Conservation (phyloP, 2,888 invertebrate species). For the Eristalis tenax region DNA sequence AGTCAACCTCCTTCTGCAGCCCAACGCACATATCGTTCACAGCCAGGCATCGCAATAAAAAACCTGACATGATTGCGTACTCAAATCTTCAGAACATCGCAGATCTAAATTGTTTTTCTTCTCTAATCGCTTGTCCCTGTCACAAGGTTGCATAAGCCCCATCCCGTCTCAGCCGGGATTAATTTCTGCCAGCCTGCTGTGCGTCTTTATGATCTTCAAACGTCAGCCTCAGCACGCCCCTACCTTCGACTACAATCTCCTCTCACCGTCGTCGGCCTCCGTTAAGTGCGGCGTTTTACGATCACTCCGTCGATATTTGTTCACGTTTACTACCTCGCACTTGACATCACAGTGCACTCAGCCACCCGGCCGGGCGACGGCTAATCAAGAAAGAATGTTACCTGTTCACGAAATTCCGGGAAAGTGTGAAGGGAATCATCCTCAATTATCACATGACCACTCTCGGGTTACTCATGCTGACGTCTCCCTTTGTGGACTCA, state of each 20-base stretch:
- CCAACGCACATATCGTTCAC: too few relatives aligned
- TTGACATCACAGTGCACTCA: background rate
- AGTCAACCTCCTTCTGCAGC: too few relatives aligned
- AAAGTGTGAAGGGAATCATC: constrained; percentile 24
- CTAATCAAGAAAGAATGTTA: background rate
- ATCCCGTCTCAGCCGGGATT: background rate
- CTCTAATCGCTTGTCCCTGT: background rate
- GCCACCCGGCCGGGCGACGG: background rate
- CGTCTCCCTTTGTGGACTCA: background rate
- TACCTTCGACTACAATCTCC: background rate
- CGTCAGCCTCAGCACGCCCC: too few relatives aligned
- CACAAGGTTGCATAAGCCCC: background rate
- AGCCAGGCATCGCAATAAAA: too few relatives aligned
- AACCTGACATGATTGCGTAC: too few relatives aligned
- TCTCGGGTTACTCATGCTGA: background rate
- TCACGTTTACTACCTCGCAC: background rate
- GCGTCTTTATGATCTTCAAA: background rate
- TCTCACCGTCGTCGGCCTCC: background rate
- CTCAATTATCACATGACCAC: constrained; percentile 25
- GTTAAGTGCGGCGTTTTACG: background rate
- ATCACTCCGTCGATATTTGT: background rate
- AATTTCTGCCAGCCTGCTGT: background rate
- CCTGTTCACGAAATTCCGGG: background rate
- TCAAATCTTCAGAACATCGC: too few relatives aligned
- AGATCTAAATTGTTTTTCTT: too few relatives aligned